Conservation (phyloP, 2,888 invertebrate genomes). For the Noctua fimbriata region DNA sequence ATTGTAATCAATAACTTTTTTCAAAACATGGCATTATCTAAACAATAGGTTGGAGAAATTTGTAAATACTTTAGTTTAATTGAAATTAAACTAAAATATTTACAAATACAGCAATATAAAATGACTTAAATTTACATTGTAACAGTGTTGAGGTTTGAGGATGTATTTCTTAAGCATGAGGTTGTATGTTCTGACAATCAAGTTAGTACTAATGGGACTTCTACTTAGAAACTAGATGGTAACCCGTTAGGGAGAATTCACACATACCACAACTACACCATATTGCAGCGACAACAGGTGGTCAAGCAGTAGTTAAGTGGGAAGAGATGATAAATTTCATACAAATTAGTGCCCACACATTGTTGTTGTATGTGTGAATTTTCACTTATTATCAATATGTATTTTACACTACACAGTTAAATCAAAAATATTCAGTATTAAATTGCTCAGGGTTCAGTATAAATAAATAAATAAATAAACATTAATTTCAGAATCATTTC, state of each 20-base stretch:
- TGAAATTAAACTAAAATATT: background rate
- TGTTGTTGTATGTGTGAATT: background rate
- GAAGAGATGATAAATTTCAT: background rate
- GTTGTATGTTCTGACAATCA: background rate
- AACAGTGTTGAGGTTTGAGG: slow-evolving; percentile 16
- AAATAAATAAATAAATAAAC: no score
- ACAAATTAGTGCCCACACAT: background rate
- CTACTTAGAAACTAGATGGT: background rate
- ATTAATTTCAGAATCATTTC: no score
- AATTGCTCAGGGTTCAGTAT: background rate
- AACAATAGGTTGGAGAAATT: slow-evolving; percentile 30
- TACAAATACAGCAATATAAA: background rate
- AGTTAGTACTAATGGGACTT: background rate
- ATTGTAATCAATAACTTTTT: slow-evolving; percentile 18
- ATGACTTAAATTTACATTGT: background rate
- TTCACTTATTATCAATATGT: background rate
- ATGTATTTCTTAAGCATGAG: background rate
- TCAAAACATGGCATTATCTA: slow-evolving; percentile 3
- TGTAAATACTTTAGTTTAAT: slow-evolving; percentile 27
- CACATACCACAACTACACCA: background rate
- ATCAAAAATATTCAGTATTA: background rate
- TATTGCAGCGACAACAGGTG: background rate
- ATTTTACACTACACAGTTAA: background rate
- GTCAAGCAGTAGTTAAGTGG: background rate
- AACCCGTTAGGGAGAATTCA: background rate